Conservation (phyloP, 2,113 vertebrate genomes). For the Silurus meridionalis region DNA sequence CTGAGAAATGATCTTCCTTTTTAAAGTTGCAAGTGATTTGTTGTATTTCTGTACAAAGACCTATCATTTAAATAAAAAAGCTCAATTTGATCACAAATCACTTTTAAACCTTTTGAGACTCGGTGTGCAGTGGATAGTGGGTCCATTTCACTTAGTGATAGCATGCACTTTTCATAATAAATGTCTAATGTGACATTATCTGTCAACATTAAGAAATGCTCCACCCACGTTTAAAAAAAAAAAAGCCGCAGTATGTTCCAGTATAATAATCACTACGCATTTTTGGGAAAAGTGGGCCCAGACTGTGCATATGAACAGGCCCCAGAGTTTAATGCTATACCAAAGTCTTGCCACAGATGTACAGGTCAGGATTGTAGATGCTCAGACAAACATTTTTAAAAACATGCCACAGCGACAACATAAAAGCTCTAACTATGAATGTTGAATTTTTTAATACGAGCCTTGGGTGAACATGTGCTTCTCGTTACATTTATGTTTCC, state of each 20-base stretch:
- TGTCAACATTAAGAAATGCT: background rate
- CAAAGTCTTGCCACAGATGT: background rate
- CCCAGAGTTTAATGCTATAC: too few species aligned
- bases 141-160: slow-evolving; percentile 1
- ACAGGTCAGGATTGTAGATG: slow-evolving; percentile 34
- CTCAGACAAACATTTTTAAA: slow-evolving; percentile 32
- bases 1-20: background rate
- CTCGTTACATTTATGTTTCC: slow-evolving; percentile 45
- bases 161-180: background rate
- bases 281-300: background rate
- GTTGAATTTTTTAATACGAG: slow-evolving; percentile 53
- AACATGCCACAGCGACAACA: slow-evolving; percentile 28
- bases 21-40: background rate
- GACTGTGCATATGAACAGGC: background rate
- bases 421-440: slow-evolving; percentile 49
- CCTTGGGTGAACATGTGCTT: slow-evolving; percentile 45
- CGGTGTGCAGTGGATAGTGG: background rate
- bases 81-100: background rate
- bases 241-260: background rate
- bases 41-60: background rate
- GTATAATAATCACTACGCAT: background rate
- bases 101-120: background rate
- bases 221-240: background rate
- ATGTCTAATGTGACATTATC: background rate
- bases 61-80: background rate